Evolutionary conservation across 2,113 vertebrate genomes (phyloP), one percentile per base, ranked within the genome.

Genomic region (Nannospalax galili): DNA sequence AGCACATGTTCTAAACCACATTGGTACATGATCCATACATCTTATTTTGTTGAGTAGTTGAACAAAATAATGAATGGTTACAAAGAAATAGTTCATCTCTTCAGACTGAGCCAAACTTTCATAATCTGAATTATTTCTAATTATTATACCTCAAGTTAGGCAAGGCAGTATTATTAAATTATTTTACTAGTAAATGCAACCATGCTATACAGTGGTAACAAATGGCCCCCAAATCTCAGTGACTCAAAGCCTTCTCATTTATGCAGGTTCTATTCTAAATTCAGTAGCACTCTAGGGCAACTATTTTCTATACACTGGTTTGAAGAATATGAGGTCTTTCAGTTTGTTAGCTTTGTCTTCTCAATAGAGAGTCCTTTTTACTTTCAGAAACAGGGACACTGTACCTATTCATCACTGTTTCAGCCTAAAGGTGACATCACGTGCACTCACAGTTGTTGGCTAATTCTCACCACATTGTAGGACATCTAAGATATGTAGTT

Each of bases 31-130:
- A 48, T 30, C 32, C 37, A 26, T 16, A 42, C 5, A 42, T 9
- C 22, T 26, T 72, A 35, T 72, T 78, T 72, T 77, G 35, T 42
- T 89, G 45, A 90, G 19, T 37, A n/a, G 42, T 84, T 91, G 58
- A 92, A 79, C n/a, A 95, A 73, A 94, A 65, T 35, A 80, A 70
- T 75, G 30, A 91, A 35, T 70, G 62, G 11, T 74, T 35, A 73
- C 30, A 60, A 95, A 95, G 40, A 89, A 93, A 78, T 7, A 72
- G 22, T 78, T 70, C 62, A 14, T 35, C 67, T 96, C 52, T 22
- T 65, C 28, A 42, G 32, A 85, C 32, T 85, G 62, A 78, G 37
- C 32, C 30, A 94, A 52, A 69, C 16, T 70, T 88, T 74, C 28
- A 3, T n/a, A n/a, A 73, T 84, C 9, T 17, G 14, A 72, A 67